Evolutionary conservation across 1,140 invertebrate genomes (phyloP).

Genomic region (Lordiphosa mommai): DNA sequence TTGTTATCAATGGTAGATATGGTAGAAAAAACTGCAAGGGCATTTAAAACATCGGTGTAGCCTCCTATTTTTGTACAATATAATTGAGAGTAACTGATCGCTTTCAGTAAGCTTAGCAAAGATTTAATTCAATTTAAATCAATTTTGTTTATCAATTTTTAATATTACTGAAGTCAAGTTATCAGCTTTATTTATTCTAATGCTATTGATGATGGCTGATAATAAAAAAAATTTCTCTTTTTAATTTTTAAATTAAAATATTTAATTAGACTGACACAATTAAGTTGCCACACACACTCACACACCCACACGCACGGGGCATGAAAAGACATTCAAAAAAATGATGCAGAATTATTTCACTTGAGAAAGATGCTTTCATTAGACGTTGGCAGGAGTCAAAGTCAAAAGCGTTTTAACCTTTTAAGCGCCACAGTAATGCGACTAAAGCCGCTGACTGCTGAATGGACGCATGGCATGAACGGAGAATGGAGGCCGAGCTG

Average conservation of each 20-base stretch:
- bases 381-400: slow-evolving; percentile 52
- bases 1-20: no score
- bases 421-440: slow-evolving; percentile 70
- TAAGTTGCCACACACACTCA: slow-evolving; percentile 25
- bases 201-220: no score
- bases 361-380: slow-evolving; percentile 55
- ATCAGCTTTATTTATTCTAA: no score
- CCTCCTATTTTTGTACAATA: no score
- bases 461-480: slow-evolving; percentile 13
- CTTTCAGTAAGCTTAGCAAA: no score
- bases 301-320: neutral
- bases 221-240: slow-evolving; percentile 41
- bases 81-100: no score
- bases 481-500: slow-evolving; percentile 14
- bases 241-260: slow-evolving; percentile 44
- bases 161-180: no score
- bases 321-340: slow-evolving; percentile 18
- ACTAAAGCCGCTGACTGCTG: slow-evolving; percentile 51
- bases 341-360: slow-evolving; percentile 50
- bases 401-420: slow-evolving; percentile 73
- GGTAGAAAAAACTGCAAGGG: no score
- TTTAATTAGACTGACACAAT: slow-evolving; percentile 61
- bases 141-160: no score
- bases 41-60: no score
- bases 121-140: no score